Percentiles rank a stretch among this genome's conserved stretches.
phyloP scores from a whole-genome alignment of 1,140 invertebrate genomes.

The Heliconius hermathena region DNA sequence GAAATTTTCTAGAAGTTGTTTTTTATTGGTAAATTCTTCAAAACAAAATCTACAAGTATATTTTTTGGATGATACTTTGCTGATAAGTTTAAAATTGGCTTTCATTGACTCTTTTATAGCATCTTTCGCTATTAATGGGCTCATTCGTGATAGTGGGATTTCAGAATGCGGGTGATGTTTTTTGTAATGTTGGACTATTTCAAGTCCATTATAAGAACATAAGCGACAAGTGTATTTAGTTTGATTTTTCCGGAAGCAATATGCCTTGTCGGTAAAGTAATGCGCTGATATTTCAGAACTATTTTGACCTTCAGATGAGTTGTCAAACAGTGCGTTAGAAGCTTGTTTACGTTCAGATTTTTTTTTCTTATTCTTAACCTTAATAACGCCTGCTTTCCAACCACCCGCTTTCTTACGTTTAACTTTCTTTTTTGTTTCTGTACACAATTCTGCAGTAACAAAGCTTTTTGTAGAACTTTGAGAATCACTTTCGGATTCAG shows the following conservation, averaged over 20 bases:
- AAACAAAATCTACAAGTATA: slow-evolving; percentile 81
- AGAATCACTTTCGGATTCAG: slow-evolving; percentile 62
- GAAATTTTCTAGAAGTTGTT: slow-evolving; percentile 74
- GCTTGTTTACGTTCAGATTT: slow-evolving; percentile 44
- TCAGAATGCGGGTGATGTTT: slow-evolving; percentile 84
- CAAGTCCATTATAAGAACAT: slow-evolving; percentile 83
- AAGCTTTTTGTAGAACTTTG: slow-evolving; percentile 56
- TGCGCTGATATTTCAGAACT: slow-evolving; percentile 43
- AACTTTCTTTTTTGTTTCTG: slow-evolving; percentile 58
- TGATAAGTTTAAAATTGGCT: slow-evolving; percentile 58
- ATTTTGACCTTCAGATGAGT: slow-evolving; percentile 20
- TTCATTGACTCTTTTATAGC: slow-evolving; percentile 65
- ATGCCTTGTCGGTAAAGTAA: slow-evolving; percentile 68
- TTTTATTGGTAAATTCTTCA: slow-evolving; percentile 63
- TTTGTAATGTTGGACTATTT: slow-evolving; percentile 86
- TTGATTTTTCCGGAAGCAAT: slow-evolving; percentile 67
- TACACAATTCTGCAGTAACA: slow-evolving; percentile 52
- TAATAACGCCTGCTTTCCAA: slow-evolving; percentile 65
- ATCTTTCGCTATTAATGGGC: slow-evolving; percentile 73
- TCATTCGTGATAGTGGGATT: slow-evolving; percentile 84
- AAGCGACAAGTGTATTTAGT: slow-evolving; percentile 79
- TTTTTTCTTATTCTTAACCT: slow-evolving; percentile 60
- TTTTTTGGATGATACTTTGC: slow-evolving; percentile 57
- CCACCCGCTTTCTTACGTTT: slow-evolving; percentile 54
- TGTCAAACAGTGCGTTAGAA: neutral